Base-by-base conservation (phyloP, 2,888 invertebrate species). In the Patella pellucida region DNA sequence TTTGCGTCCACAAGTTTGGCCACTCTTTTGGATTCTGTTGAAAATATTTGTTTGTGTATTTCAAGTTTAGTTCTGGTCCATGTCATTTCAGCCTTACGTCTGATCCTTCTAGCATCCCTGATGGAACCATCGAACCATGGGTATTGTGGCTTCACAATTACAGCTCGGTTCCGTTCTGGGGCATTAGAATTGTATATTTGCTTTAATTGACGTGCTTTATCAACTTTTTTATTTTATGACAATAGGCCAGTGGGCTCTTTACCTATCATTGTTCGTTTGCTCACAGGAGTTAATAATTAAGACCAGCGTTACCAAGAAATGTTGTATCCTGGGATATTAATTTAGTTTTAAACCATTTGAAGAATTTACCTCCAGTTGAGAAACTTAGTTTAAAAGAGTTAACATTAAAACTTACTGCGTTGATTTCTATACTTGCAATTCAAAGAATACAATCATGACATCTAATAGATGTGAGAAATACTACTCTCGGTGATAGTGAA, bases 251-350 rank as follows among this genome's bases (percentile, higher is more conserved):
- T 56, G 62, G 31, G 23, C 62, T 41, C 41, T 50, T 56, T 72
- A 51, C 77, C 76, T 4, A 12, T 76, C 2, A 71, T 75, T 3
- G 41, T 79, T 11, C 56, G 72, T 52, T 70, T n/a, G 31, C 70
- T 76, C 73, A 76, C 75, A 74, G 78, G 80, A 16, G 56, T 78
- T 5, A 77, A 77, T 74, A 23, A 50, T 4, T 72, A 14, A 75
- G 69, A 62, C 78, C 77, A n/a, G 12, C 78, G 15, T 50, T 74
- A 1, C 74, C 70, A 71, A 74, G 62, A 41, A 31, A 73, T n/a
- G 51, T 12, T 68, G 62, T 70, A 3, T 19, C 67, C 11, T 74
- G 74, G 71, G 68, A 71, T 73, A 69, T 75, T 5, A 51, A 72
- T n/a, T 67, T 62, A 31, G 75, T 72, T 15, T 52, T 75, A 27